phyloP scores from a whole-genome alignment of 2,888 invertebrate species.

The Pachydiplax longipennis region DNA sequence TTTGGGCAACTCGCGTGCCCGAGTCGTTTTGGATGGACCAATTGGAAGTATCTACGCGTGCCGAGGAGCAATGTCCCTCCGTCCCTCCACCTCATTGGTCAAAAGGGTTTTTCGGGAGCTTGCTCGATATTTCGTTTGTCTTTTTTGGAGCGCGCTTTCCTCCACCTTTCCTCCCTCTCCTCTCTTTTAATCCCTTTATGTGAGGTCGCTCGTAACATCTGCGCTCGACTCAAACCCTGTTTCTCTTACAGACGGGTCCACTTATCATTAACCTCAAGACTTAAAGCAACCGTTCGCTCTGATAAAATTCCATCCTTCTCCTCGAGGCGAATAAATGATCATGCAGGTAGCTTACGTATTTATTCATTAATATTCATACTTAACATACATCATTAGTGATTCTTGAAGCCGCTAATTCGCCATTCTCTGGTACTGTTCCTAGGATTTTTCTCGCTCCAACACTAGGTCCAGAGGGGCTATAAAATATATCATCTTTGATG shows the following conservation, averaged over 20 bases:
- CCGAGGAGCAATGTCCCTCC: neutral
- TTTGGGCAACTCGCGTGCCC: neutral
- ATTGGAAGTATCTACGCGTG: neutral
- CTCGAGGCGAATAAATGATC: neutral
- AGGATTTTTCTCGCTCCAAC: too few relatives aligned
- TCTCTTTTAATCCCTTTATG: constrained; percentile 3
- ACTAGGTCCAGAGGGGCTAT: too few relatives aligned
- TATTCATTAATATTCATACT: too few relatives aligned
- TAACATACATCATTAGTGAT: too few relatives aligned
- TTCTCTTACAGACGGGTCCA: constrained; percentile 11
- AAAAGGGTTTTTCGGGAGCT: neutral
- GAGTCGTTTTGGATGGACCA: neutral
- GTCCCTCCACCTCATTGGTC: neutral
- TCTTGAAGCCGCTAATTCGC: too few relatives aligned
- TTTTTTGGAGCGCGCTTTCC: neutral
- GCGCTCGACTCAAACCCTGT: constrained; percentile 10
- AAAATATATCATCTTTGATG: too few relatives aligned
- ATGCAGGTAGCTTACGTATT: too few relatives aligned
- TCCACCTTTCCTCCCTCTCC: neutral
- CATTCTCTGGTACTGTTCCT: too few relatives aligned
- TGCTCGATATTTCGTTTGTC: neutral
- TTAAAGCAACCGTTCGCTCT: neutral
- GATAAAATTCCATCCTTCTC: neutral
- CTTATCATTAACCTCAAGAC: constrained; percentile 26
- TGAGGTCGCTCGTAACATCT: constrained; percentile 34